Evolutionary conservation across 2,113 vertebrate species (phyloP), one percentile per base, ranked within the genome.

Genomic region (Boulengeromyrus knoepffleri): DNA sequence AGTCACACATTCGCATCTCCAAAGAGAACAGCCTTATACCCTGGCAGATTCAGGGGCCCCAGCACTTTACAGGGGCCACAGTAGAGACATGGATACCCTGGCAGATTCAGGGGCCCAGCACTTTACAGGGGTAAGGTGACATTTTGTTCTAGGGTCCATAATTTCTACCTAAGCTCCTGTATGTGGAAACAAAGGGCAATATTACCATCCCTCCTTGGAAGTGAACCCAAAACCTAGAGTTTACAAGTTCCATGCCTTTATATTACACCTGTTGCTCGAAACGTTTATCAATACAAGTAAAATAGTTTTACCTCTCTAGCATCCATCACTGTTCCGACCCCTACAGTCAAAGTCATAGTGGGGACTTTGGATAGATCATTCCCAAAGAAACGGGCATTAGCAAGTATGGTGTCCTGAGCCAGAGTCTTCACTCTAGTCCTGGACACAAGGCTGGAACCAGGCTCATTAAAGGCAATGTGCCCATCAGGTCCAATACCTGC

Each of bases 381-480:
- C 47, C 98, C 95, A 47, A 99, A 99, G 95, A 99, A 99, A 53
- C 98, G 94, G 53, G 98, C 98, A 0, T 99, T 99, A 70, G 98
- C 98, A 91, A 99, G 93, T 27, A 99, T 99, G 0, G 99, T 99
- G 94, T 99, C 98, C 94, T 97, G 96, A 80, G 99, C 98, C 93
- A 99, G 88, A 0, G 99, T 99, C 94, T 99, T 99, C 90, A 99
- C 97, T 39, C 98, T 96, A 0, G 99, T 99, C 92, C 98, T 96
- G 90, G 99, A 99, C 27, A 97, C 97, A 89, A 99, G n/a, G 62
- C 98, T 99, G 2, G 99, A 99, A 1, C 99, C 98, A 0, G 98
- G 99, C 91, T 99, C 99, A 27, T 99, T 99, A 94, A 99, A 99
- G 91, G 98, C 99, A 77, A 99, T 97, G 94, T 99, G 99, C 80